These are phyloP conservation scores for Drosophila anomelani DNA, from an alignment of 2,888 invertebrate genomes.

Conservation along the genomic window DNA sequence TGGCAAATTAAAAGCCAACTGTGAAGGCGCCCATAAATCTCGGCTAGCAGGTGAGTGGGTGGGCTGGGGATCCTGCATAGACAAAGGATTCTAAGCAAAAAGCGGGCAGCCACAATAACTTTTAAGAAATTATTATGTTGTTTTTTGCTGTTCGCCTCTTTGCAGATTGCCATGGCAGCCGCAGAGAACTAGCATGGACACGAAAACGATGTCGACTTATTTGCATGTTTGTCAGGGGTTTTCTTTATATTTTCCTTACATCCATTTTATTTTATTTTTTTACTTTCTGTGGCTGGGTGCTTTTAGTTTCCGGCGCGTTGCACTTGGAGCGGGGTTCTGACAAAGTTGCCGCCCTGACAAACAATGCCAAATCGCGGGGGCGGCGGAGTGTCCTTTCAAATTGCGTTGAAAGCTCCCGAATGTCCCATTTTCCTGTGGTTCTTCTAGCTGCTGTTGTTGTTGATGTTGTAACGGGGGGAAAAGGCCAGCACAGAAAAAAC, in stretches of 20 bases:
- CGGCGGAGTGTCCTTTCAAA: conserved; percentile 57
- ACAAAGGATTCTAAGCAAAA: conserved; percentile 52
- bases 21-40: conserved; percentile 76
- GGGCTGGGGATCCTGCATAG: conserved; percentile 34
- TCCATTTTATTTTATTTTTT: conserved; percentile 8
- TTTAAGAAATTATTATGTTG: conserved; percentile 60
- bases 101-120: conserved; percentile 55
- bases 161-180: conserved; percentile 18
- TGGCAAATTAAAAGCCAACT: conserved; percentile 78
- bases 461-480: conserved; percentile 49
- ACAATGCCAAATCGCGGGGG: conserved; percentile 70
- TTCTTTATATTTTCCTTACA: conserved; percentile 15
- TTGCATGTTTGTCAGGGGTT: conserved; percentile 43
- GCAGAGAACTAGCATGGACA: conserved; percentile 42
- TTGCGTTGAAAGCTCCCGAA: conserved; percentile 78
- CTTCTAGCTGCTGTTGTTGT: conserved; percentile 3
- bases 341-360: conserved; percentile 64
- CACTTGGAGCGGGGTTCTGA: conserved; percentile 54
- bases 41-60: conserved; percentile 51
- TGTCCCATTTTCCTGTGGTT: conserved; percentile 62
- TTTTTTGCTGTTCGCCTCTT: conserved; percentile 25
- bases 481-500: conserved; percentile 56
- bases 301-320: conserved; percentile 66
- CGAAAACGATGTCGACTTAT: conserved; percentile 53
- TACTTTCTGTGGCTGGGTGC: conserved; percentile 30